Evolutionary conservation across 2,113 vertebrate species (phyloP).

Genomic region (Marcusenius ussheri): DNA sequence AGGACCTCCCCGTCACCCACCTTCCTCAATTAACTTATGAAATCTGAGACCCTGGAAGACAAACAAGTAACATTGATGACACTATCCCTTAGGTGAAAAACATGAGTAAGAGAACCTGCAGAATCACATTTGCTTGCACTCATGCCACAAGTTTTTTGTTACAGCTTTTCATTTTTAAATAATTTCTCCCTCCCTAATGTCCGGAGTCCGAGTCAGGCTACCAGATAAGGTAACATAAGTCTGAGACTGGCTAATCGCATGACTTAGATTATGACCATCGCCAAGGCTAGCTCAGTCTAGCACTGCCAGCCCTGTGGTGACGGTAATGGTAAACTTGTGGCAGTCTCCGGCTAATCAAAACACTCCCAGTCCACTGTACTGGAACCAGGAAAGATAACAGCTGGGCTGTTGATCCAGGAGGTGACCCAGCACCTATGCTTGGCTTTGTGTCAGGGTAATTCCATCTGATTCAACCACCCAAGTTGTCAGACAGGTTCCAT

Average conservation of each 20-base stretch:
- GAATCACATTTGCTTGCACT: neutral
- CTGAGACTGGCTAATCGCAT: constrained; percentile 44
- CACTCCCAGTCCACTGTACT: neutral
- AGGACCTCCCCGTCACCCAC: neutral
- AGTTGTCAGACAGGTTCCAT: neutral
- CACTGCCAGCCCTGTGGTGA: neutral
- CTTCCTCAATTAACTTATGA: neutral
- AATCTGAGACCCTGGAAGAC: neutral
- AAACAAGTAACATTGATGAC: neutral
- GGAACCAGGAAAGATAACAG: neutral
- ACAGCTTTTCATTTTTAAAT: constrained; percentile 31
- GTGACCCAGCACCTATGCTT: neutral
- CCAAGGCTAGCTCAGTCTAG: constrained; percentile 15
- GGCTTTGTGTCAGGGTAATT: neutral
- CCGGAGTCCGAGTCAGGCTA: constrained; percentile 22
- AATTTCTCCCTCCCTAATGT: constrained; percentile 16
- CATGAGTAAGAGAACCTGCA: neutral
- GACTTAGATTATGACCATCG: constrained; percentile 43
- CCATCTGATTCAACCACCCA: neutral
- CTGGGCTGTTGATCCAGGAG: neutral
- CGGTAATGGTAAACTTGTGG: neutral
- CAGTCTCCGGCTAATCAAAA: neutral
- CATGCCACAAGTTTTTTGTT: neutral
- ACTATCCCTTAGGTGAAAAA: neutral
- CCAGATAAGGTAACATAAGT: constrained; percentile 35